These are phyloP conservation scores for Belgica antarctica DNA, from an alignment of 2,888 invertebrate genomes.

Conservation along the genomic window DNA sequence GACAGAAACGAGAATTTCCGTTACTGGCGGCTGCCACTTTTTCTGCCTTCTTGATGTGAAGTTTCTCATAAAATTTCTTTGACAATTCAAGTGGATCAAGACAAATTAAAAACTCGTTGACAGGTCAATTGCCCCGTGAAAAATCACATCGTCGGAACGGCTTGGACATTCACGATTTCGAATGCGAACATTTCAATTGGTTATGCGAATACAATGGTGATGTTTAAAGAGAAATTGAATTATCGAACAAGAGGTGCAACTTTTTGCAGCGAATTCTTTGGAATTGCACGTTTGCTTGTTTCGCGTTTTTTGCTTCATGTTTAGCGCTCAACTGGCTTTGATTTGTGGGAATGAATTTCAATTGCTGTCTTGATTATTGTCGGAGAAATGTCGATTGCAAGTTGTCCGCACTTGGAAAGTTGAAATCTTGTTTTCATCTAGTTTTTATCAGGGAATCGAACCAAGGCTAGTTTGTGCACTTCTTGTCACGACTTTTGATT, in stretches of 20 bases:
- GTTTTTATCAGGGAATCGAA: no score
- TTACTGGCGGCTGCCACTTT: neutral
- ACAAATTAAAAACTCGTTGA: neutral
- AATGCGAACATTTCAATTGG: neutral
- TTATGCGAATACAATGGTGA: constrained; percentile 1
- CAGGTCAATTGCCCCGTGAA: neutral
- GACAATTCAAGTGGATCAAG: neutral
- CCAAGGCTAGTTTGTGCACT: no score
- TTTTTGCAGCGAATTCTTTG: neutral
- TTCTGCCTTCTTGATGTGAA: neutral
- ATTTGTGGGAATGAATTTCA: neutral
- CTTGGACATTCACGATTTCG: constrained; percentile 5
- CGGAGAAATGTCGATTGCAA: no score
- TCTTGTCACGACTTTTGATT: no score
- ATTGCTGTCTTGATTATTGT: no score
- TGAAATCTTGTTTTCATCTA: no score
- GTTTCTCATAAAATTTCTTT: constrained; percentile 22
- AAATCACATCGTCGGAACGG: neutral
- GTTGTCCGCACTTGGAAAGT: neutral
- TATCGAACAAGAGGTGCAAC: neutral
- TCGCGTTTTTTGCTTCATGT: no score
- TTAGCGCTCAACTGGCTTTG: neutral
- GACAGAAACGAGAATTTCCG: constrained; percentile 2
- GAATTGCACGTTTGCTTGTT: constrained; percentile 3
- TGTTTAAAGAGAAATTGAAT: constrained; percentile 4